Evolutionary conservation across 2,888 invertebrate species (phyloP), one percentile per base, ranked within the genome.

Genomic region (Dolichopus griseipennis): DNA sequence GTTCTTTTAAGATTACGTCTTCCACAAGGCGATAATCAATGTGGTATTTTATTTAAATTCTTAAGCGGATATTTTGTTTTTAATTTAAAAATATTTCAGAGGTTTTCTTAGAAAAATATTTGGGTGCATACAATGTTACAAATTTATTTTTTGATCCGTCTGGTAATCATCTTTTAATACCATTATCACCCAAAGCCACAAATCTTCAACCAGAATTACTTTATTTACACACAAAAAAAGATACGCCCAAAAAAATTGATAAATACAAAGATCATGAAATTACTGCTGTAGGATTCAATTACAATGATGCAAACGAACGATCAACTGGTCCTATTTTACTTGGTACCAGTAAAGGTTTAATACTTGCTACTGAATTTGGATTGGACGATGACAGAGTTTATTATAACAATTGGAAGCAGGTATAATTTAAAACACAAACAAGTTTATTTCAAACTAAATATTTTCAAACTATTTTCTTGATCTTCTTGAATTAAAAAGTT

Each of bases 241-340:
- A 85, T 4, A 95, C 92, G 80, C 84, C 90, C 12, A 91, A 91
- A 75, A 85, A 82, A 27, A 82, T 83, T 21, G 82, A 84, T 61
- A 81, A 79, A 71, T 77, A 81, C 22, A 79, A 78, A 52, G 81
- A 81, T 69, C 92, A 94, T 78, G 90, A 93, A 77, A 89, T 97
- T 33, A 95, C 95, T 0, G 91, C 93, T 66, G 91, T 97, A 0
- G 96, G 90, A 1, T 97, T 96, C 91, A 95, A 93, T 79, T 86
- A 86, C 73, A 85, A 86, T 69, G 90, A 91, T 73, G 86, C 84
- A 2, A 88, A 87, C 0, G 88, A 89, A 69, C 81, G 78, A 1
- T 85, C 88, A 0, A 93, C 95, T 0, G 93, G 93, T 1, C 88
- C 92, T 0, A 94, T 97, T 74, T 82, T 97, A 62, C 78, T 97